Percentiles rank a stretch among this genome's conserved stretches.
phyloP scores from a whole-genome alignment of 2,888 invertebrate species.

The Noctuana brunneofusca region DNA sequence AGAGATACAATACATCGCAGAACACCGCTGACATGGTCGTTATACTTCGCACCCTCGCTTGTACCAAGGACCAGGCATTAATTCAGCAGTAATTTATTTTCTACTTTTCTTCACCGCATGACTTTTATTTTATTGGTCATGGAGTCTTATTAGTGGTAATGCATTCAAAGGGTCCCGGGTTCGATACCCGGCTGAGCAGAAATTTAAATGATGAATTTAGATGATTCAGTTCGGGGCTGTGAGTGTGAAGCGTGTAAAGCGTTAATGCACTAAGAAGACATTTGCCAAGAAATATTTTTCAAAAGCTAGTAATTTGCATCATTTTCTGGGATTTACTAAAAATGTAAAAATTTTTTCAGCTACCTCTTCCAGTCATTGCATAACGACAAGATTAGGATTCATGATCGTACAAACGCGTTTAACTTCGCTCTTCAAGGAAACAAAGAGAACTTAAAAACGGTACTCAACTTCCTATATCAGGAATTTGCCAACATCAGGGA shows the following conservation, averaged over 20 bases:
- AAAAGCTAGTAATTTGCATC: too few relatives aligned
- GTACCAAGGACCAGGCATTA: conserved; percentile 56
- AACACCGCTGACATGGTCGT: conserved; percentile 84
- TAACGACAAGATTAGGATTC: conserved; percentile 69
- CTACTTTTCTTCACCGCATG: background rate
- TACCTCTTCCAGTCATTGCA: conserved; percentile 74
- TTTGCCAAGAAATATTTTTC: too few relatives aligned
- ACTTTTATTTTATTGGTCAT: too few relatives aligned
- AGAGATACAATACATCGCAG: conserved; percentile 80
- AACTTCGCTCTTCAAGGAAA: conserved; percentile 80
- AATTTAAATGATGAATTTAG: too few relatives aligned
- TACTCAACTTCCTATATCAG: conserved; percentile 76
- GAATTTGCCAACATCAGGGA: conserved; percentile 53
- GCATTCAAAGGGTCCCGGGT: too few relatives aligned
- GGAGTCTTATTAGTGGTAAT: too few relatives aligned
- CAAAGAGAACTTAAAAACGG: conserved; percentile 76
- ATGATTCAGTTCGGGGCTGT: too few relatives aligned
- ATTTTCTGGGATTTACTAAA: background rate
- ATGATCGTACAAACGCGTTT: conserved; percentile 75
- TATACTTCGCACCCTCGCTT: conserved; percentile 78
- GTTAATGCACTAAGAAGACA: too few relatives aligned
- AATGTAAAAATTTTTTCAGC: conserved; percentile 64
- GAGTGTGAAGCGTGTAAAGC: too few relatives aligned
- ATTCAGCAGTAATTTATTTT: conserved; percentile 50
- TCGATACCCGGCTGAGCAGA: too few relatives aligned